Percentiles rank a stretch among this genome's conserved stretches.
Evolutionary conservation across 2,888 invertebrate genomes (phyloP).

Genomic region (Sarcophaga rosellei): DNA sequence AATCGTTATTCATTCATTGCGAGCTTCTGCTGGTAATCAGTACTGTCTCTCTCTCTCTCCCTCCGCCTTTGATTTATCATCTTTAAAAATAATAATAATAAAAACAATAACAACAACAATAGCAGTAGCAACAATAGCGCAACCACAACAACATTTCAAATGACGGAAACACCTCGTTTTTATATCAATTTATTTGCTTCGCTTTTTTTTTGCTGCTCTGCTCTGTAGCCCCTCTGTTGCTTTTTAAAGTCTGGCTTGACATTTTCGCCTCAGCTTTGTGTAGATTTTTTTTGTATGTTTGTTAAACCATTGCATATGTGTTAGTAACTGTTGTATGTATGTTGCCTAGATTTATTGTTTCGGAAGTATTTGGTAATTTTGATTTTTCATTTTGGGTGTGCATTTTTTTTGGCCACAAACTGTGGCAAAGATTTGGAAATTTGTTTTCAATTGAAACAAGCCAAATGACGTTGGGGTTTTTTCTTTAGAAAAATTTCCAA

Average conservation of each 20-base stretch:
- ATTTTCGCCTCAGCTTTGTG: conserved; percentile 29
- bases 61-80: background rate
- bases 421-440: conserved; percentile 24
- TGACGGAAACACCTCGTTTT: conserved; percentile 69
- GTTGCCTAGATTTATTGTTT: conserved; percentile 59
- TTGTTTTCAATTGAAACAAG: background rate
- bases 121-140: background rate
- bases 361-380: conserved; percentile 61
- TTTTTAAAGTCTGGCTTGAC: conserved; percentile 35
- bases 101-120: background rate
- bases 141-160: conserved; percentile 20
- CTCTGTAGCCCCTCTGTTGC: conserved; percentile 5
- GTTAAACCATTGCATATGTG: background rate
- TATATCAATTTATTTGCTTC: no score
- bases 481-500: background rate
- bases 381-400: conserved; percentile 20
- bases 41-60: background rate
- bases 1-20: background rate
- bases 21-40: background rate
- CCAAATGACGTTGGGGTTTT: background rate
- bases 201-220: conserved; percentile 32
- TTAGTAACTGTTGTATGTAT: background rate
- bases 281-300: no score
- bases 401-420: background rate
- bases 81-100: conserved; percentile 25